A percentile compares a stretch with the other conserved stretches of the same genome.
These are phyloP conservation scores for Drosophila maculinotata DNA, from an alignment of 2,888 invertebrate species.

Conservation along the genomic window DNA sequence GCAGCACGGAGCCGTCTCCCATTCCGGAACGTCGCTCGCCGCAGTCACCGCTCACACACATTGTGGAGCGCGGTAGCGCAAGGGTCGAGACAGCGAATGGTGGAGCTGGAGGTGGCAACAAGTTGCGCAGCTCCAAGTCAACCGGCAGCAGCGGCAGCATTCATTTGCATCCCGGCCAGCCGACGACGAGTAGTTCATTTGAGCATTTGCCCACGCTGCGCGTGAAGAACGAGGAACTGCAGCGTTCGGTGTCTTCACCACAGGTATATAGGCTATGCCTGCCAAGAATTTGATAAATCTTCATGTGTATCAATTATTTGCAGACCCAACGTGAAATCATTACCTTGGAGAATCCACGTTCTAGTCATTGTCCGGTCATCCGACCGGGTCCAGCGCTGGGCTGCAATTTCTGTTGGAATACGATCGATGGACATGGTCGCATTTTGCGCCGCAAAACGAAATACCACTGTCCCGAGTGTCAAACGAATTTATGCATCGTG, in stretches of 20 bases:
- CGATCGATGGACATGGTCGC: slow-evolving; percentile 92
- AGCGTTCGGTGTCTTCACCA: slow-evolving; percentile 88
- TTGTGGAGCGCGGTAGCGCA: slow-evolving; percentile 42
- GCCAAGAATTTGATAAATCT: not conserved
- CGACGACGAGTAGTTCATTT: slow-evolving; percentile 81
- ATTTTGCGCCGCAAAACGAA: slow-evolving; percentile 94
- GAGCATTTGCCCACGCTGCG: slow-evolving; percentile 85
- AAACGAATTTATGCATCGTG: slow-evolving; percentile 94
- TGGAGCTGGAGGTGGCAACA: slow-evolving; percentile 60
- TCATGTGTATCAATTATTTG: not conserved
- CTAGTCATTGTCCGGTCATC: slow-evolving; percentile 93
- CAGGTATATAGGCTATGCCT: slow-evolving; percentile 85
- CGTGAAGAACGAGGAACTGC: slow-evolving; percentile 87
- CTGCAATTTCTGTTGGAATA: slow-evolving; percentile 96
- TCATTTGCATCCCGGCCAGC: slow-evolving; percentile 65
- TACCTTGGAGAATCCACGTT: slow-evolving; percentile 86
- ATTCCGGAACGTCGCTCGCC: slow-evolving; percentile 71
- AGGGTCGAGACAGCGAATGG: slow-evolving; percentile 58
- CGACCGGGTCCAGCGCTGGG: slow-evolving; percentile 93
- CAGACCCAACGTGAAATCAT: slow-evolving; percentile 85
- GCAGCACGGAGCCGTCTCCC: slow-evolving; percentile 55
- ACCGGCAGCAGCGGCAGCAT: slow-evolving; percentile 59
- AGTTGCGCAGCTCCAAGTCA: slow-evolving; percentile 79
- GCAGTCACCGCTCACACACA: slow-evolving; percentile 49
- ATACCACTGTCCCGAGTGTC: slow-evolving; percentile 95